Evolutionary conservation across 2,113 vertebrate genomes (phyloP), one percentile per base, ranked within the genome.

Genomic region (Propithecus coquereli): DNA sequence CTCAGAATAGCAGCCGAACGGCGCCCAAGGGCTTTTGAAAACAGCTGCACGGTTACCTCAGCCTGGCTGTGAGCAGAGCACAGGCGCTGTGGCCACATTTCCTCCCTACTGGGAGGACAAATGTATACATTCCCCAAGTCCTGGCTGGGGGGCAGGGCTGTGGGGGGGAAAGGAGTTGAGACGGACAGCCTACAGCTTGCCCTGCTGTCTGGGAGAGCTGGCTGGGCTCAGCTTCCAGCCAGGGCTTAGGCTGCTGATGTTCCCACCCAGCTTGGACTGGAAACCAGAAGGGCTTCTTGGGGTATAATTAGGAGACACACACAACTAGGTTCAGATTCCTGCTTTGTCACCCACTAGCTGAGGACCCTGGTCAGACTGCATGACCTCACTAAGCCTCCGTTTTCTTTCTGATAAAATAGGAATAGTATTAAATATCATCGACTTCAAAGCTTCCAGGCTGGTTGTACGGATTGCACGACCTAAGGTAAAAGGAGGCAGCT

Each of bases 21-120:
- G 96, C 47, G 77, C 95, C 95, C 92, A 66, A 40, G 32, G 93
- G 95, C 91, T 97, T 97, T 96, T 66, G 32, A 54, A 87, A 92
- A 96, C 97, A 97, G 94, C 97, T 96, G 96, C 70, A n/a, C 1
- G 27, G 70, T 94, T 90, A 85, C 87, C 90, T 95, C 94, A 95
- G 94, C 65, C 61, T 0, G 1, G 32, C 93, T 32, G 84, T 54
- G 40, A 71, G 61, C 2, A 22, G 13, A 83, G 68, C 4, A 1
- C 43, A 14, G 61, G 37, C 27, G 63, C 37, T 37, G n/a, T 0
- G 68, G 65, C 57, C 82, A 88, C 97, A 20, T 32, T 85, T 54
- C 89, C 77, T 57, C 43, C 70, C 52, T 76, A 50, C 9, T 4
- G 47, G 45, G 47, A 80, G 61, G 71, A 81, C 86, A 81, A 66